Conservation (phyloP, 2,888 invertebrate species). For the Dysmachus trigonus region DNA sequence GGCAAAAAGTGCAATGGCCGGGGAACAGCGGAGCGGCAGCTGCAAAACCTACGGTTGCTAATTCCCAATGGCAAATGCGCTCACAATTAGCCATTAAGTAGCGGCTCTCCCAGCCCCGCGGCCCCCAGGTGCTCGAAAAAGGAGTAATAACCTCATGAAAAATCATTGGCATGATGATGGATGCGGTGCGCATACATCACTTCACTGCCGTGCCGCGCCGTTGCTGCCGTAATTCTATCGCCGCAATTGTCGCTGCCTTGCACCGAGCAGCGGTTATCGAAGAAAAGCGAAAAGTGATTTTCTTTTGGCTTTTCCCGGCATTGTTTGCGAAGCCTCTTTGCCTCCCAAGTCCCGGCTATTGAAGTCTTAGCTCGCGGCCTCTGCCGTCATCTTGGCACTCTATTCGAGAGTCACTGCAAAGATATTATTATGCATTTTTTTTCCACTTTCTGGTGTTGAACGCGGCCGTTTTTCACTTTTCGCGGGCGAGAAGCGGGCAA, state of each 20-base stretch:
- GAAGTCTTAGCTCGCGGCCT: neutral
- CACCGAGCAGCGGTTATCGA: neutral
- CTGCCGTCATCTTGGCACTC: neutral
- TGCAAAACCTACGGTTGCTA: neutral
- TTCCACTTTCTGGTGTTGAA: neutral
- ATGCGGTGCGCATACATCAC: neutral
- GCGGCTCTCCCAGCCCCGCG: neutral
- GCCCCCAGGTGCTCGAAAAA: neutral
- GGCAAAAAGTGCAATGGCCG: slow-evolving; percentile 3
- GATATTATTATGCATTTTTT: neutral
- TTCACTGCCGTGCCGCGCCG: neutral
- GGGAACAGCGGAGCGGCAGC: neutral
- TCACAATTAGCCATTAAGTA: neutral
- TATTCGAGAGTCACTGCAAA: neutral
- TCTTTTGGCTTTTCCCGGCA: neutral
- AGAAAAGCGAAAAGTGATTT: neutral
- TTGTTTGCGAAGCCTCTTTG: neutral
- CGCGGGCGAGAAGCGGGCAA: neutral
- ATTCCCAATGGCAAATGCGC: neutral
- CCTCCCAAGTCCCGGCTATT: neutral
- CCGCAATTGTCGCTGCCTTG: neutral
- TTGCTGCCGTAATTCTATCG: neutral
- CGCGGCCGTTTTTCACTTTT: neutral
- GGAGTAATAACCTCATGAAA: slow-evolving; percentile 11
- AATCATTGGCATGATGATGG: neutral